phyloP scores from a whole-genome alignment of 2,113 vertebrate species.

The Coptodon rendalli region DNA sequence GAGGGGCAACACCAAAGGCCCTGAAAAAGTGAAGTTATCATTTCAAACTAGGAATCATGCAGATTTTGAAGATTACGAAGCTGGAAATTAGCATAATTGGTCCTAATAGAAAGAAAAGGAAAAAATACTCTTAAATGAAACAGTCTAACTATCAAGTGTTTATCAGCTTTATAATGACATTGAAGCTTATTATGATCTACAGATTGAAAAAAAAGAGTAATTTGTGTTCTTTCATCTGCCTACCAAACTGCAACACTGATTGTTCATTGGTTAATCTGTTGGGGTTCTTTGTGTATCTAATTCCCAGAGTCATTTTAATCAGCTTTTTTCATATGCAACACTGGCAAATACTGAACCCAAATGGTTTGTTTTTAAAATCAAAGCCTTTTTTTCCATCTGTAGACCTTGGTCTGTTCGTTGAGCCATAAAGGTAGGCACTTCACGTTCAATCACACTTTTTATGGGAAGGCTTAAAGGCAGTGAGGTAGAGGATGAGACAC shows the following conservation, averaged over 20 bases:
- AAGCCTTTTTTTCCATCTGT: not conserved
- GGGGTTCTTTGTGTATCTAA: not conserved
- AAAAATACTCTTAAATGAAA: not conserved
- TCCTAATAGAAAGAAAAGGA: not conserved
- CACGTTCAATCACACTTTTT: not conserved
- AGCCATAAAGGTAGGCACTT: not conserved
- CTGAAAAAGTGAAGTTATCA: not conserved
- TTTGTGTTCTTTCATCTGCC: not conserved
- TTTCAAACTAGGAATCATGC: not conserved
- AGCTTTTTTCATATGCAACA: not conserved
- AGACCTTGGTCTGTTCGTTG: not conserved
- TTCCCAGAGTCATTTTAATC: not conserved
- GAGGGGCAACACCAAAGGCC: not conserved
- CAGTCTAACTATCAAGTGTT: not conserved
- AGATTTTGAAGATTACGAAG: not conserved
- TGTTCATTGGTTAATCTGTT: not conserved
- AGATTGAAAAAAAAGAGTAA: not conserved
- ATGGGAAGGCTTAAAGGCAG: not conserved
- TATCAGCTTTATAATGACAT: not conserved
- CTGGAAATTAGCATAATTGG: not conserved
- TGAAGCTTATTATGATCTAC: fast-evolving
- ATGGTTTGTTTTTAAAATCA: not conserved
- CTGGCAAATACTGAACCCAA: not conserved
- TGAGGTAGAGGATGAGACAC: not conserved
- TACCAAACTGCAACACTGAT: not conserved